Evolutionary conservation across 2,113 vertebrate species (phyloP).

Genomic region (Puffinus mauretanicus): DNA sequence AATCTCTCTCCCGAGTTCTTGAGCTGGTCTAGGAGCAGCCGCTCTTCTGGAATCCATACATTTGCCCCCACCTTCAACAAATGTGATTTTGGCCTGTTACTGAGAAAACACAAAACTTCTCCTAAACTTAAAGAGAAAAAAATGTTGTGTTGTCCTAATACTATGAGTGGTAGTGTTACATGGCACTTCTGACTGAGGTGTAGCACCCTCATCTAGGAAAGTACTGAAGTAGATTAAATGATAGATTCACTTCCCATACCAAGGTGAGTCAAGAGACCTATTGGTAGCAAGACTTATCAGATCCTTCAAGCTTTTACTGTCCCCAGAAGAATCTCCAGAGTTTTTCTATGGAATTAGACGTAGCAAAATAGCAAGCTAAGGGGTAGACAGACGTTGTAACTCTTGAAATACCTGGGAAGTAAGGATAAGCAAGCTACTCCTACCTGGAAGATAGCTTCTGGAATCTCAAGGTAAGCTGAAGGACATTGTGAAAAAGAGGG

Average conservation of each 20-base stretch:
- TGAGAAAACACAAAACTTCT: not conserved
- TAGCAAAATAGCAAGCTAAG: not conserved
- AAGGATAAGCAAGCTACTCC: not conserved
- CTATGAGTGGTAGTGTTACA: not conserved
- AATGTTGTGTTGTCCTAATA: not conserved
- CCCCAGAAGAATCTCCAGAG: not conserved
- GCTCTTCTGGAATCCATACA: not conserved
- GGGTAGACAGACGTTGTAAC: not conserved
- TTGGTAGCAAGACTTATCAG: not conserved
- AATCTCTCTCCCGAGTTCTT: not conserved
- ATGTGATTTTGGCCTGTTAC: not conserved
- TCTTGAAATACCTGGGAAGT: not conserved
- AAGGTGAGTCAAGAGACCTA: not conserved
- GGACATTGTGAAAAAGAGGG: not conserved
- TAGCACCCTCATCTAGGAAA: not conserved
- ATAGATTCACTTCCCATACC: not conserved
- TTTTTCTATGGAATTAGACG: not conserved
- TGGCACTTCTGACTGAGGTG: not conserved
- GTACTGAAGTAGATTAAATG: not conserved
- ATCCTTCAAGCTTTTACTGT: not conserved
- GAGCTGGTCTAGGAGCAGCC: not conserved
- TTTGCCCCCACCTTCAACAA: not conserved
- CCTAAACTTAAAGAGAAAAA: not conserved
- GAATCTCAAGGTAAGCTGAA: not conserved
- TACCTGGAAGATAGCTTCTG: not conserved